Conservation (phyloP, 1,140 invertebrate genomes). For the Melitaea cinxia region DNA sequence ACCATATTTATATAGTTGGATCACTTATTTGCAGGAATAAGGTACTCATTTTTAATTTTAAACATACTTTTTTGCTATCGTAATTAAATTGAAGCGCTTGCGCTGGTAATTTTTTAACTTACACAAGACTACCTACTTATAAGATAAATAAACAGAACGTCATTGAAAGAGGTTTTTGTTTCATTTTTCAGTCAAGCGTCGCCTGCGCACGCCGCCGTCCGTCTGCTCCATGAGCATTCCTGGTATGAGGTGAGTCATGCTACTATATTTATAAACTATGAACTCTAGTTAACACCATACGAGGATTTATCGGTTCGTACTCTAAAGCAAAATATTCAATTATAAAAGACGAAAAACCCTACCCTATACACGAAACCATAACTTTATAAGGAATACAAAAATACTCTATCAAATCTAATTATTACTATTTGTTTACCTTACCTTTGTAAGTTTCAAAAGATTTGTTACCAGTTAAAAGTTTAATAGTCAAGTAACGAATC, state of each 20-base stretch:
- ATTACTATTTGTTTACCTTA: too few species aligned
- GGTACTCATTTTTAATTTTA: neutral
- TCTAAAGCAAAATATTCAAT: neutral
- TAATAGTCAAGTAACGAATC: too few species aligned
- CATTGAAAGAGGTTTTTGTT: constrained; percentile 48
- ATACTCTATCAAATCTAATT: too few species aligned
- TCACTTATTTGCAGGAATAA: too few species aligned
- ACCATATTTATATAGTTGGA: neutral
- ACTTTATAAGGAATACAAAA: neutral
- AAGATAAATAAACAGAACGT: constrained; percentile 40
- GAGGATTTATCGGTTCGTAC: constrained; percentile 39
- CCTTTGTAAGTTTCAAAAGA: too few species aligned
- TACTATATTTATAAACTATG: constrained; percentile 59
- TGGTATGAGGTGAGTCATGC: constrained; percentile 76
- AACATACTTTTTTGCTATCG: neutral
- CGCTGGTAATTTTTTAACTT: constrained; percentile 12
- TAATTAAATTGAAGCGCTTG: neutral
- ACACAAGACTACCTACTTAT: constrained; percentile 19
- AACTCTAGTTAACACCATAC: constrained; percentile 47
- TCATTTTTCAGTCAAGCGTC: constrained; percentile 66
- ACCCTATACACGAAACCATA: too few species aligned
- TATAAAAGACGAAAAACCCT: neutral
- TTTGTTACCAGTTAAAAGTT: too few species aligned
- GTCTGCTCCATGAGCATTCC: constrained; percentile 68
- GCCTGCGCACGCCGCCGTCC: constrained; percentile 55